Evolutionary conservation across 1,140 invertebrate species (phyloP), one percentile per base, ranked within the genome.

Genomic region (Camponotus pennsylvanicus): DNA sequence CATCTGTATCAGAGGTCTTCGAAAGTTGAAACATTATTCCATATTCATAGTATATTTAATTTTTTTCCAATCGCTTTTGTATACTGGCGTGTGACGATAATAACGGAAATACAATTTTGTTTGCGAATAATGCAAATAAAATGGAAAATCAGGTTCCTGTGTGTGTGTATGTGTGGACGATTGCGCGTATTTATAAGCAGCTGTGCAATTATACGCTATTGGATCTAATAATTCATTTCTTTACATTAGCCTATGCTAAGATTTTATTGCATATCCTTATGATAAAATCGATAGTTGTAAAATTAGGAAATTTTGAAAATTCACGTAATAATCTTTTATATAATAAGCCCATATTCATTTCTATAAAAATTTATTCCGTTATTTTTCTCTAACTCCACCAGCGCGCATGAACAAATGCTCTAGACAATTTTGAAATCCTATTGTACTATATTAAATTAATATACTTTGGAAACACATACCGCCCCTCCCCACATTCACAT

Each of bases 371-470:
- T 82, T 71, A 57, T 21, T 49, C 9, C 18, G 18, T 73, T 40
- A 45, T 61, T 83, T 61, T 63, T 70, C n/a, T 27, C 13, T 82
- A 37, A 73, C n/a, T 45, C 32, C 69, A 45, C 49, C 34, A 87
- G 82, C 52, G 64, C 80, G 85, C 86, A 87, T 78, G 55, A 90
- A 73, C 40, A 73, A 83, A 40, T 63, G 70, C 37, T 69, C 57
- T 84, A 69, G 73, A 83, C 77, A 82, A 71, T 89, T 59, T 52
- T 86, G 57, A 76, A 37, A 70, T 69, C 40, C 57, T 49, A 9
- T 34, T 87, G 87, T 86, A 82, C 63, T 76, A 73, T 84, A 89
- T 90, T 85, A 67, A 86, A 89, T 87, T 90, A 90, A 73, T 69
- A 82, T 61, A 59, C 86, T 87, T 90, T 88, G 59, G 45, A 91